Evolutionary conservation across 2,113 vertebrate genomes (phyloP), one percentile per base, ranked within the genome.

Genomic region (Motacilla alba): DNA sequence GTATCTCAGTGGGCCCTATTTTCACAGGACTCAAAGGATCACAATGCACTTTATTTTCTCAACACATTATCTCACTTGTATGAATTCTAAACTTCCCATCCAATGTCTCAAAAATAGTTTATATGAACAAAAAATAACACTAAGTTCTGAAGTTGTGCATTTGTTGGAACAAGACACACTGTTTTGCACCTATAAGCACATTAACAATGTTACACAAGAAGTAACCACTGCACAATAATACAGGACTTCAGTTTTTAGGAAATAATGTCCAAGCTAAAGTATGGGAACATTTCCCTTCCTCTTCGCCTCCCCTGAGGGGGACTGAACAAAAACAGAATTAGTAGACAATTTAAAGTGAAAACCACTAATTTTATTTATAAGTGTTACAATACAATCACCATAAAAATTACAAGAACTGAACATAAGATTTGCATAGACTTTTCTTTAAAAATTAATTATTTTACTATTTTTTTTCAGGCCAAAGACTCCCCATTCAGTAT

Each of bases 311-410:
- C 15, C 24, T 53, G 56, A 37, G 50, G 11, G 8, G 11, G n/a
- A 68, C 52, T 44, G 28, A 95, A 59, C 35, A 92, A 37, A 44
- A 93, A 75, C 28, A 66, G 46, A 96, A 80, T 47, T 59, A 85
- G 30, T 18, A 79, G 59, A 46, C 35, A 73, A 90, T 39, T 80
- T 76, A 72, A 89, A 89, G 60, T 79, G 70, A 96, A 81, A 89
- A 88, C 28, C 47, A 82, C 30, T n/a, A 24, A 69, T 83, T 97
- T 98, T 98, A 97, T 98, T 98, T 97, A 21, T 83, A 75, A 87
- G 68, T 94, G 94, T 87, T 94, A 97, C 74, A 87, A 95, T 59
- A 88, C 20, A 91, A 47, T 52, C 52, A 86, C 62, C 44, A 30
- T 59, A 80, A 69, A 77, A 67, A 41, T 69, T 37, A 37, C 53